Base-by-base conservation (phyloP, 2,888 invertebrate genomes). In the Mythimna lalbum region DNA sequence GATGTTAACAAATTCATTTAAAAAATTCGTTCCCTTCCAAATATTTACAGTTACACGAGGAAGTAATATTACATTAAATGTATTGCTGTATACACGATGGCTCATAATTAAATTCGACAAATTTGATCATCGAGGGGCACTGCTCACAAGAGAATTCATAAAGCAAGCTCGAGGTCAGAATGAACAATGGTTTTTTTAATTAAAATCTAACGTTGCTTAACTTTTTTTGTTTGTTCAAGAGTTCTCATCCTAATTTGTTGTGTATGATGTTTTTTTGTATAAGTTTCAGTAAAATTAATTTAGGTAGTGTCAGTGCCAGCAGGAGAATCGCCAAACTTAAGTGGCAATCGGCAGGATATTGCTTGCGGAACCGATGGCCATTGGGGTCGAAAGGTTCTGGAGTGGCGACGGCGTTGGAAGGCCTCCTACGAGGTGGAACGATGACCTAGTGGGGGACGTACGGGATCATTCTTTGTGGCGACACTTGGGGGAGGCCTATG, bases 61-160 rank as follows among this genome's bases (percentile, higher is more conserved):
- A 68, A 82, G 69, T 62, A 69, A 70, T 69, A 64, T 56, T 31
- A 55, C 64, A 80, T 70, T 71, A 72, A 81, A 63, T 80, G 77
- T 76, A 81, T 73, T 68, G 57, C 63, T 69, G 72, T 68, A 73
- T 66, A 72, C 70, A 66, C 68, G 64, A 82, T 80, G 73, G 73
- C 77, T 77, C 80, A 83, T 88, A 87, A 88, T 89, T 86, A 87
- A 85, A 87, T 75, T 81, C 78, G 70, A 76, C 80, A 80, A 88
- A 88, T 80, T 83, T 82, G 84, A 81, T 79, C 80, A 80, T 74
- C 76, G 73, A 73, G 76, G 82, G 81, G 67, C 83, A 70, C 59
- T 80, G 86, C 83, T 80, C 80, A 83, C 85, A 83, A 81, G 82
- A 78, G 81, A 75, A 77, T 77, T 75, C 76, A 85, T 76, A 82